A percentile compares a stretch with the other conserved stretches of the same genome.
Conservation (phyloP, 2,797 vertebrate species). For the Gallirallus australis region DNA sequence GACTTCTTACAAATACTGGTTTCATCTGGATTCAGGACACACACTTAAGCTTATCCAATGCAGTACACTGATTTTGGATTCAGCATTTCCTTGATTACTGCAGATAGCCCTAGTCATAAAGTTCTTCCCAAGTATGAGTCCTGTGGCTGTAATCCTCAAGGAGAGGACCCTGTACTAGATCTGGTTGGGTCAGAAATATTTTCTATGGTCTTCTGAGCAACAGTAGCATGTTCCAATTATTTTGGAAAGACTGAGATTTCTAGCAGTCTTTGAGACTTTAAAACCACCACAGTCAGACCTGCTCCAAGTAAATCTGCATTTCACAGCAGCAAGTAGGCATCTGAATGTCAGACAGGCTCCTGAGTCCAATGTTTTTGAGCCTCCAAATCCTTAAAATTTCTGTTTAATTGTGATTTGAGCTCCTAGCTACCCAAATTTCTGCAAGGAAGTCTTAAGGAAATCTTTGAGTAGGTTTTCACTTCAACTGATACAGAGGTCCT, state of each 20-base stretch:
- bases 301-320: not conserved
- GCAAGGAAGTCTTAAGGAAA: not conserved
- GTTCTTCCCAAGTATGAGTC: accelerated
- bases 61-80: not conserved
- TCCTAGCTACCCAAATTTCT: not conserved
- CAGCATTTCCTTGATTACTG: not conserved
- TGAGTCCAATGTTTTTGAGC: not conserved
- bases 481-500: not conserved
- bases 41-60: not conserved
- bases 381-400: not conserved
- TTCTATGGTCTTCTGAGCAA: not conserved
- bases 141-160: not conserved
- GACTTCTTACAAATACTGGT: not conserved
- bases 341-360: not conserved
- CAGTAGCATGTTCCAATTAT: not conserved
- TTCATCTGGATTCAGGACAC: not conserved
- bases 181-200: not conserved
- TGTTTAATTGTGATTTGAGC: not conserved
- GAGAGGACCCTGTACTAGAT: not conserved
- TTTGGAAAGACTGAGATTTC: not conserved
- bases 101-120: not conserved
- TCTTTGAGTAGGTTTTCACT: not conserved
- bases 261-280: not conserved
- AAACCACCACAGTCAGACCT: not conserved
- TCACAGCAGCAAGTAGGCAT: not conserved